phyloP scores from a whole-genome alignment of 2,113 vertebrate genomes.

The Macquaria ambigua region DNA sequence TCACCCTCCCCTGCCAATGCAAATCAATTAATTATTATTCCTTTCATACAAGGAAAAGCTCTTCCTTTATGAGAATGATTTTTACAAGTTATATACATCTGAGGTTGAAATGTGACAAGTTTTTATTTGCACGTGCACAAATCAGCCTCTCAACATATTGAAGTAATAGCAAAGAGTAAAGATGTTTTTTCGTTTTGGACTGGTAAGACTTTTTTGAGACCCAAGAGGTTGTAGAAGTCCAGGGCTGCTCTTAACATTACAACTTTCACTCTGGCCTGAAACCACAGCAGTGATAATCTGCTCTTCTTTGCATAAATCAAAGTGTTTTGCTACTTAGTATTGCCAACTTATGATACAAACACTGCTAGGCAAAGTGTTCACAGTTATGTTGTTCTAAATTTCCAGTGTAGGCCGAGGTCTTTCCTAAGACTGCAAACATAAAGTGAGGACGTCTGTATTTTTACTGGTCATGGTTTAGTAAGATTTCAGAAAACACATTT shows the following conservation, averaged over 20 bases:
- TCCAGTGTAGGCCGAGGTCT: not conserved
- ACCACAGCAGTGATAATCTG: not conserved
- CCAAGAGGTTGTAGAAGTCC: not conserved
- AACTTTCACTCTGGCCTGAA: not conserved
- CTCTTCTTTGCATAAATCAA: not conserved
- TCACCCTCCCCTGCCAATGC: conserved; percentile 22
- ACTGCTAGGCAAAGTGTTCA: not conserved
- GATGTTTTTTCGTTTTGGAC: conserved; percentile 18
- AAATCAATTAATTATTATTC: conserved; percentile 48
- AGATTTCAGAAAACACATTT: not conserved
- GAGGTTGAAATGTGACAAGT: not conserved
- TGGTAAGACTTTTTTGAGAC: not conserved
- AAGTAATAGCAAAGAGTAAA: not conserved
- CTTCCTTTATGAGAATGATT: conserved; percentile 13
- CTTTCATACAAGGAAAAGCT: conserved; percentile 4
- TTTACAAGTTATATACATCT: conserved; percentile 18
- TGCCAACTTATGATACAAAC: not conserved
- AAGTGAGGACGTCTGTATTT: not conserved
- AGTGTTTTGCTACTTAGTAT: not conserved
- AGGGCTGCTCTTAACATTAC: not conserved
- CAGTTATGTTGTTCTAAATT: not conserved
- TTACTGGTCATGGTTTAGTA: not conserved
- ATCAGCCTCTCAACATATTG: not conserved
- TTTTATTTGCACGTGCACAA: not conserved
- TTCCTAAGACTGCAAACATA: not conserved